A percentile compares a stretch with the other conserved stretches of the same genome.
phyloP scores from a whole-genome alignment of 2,888 invertebrate genomes.

The Lutraria lutraria region DNA sequence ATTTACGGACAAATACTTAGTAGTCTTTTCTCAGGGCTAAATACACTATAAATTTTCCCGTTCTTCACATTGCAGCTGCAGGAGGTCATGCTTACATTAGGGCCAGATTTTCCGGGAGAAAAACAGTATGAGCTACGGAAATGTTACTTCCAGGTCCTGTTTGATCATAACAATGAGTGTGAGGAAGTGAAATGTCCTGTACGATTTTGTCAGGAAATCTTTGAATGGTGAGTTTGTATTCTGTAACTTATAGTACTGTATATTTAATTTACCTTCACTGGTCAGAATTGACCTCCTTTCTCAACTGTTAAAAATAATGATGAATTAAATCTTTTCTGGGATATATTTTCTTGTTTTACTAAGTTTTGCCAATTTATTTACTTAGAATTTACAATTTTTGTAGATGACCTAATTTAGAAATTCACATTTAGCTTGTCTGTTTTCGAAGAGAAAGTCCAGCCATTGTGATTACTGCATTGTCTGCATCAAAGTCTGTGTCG shows the following conservation, averaged over 20 bases:
- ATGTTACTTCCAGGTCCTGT: slow-evolving; percentile 18
- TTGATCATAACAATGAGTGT: slow-evolving; percentile 33
- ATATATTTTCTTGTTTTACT: no score
- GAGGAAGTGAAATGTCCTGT: slow-evolving; percentile 55
- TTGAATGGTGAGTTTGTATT: slow-evolving; percentile 35
- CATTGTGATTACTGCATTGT: no score
- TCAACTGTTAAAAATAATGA: no score
- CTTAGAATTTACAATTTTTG: no score
- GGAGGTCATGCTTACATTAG: slow-evolving; percentile 9
- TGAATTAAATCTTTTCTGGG: no score
- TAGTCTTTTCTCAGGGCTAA: neutral
- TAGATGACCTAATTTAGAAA: no score
- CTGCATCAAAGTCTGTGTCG: no score
- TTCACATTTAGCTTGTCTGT: no score
- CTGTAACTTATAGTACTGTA: neutral
- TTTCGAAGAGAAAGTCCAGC: no score
- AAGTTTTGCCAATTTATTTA: no score
- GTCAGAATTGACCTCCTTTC: no score
- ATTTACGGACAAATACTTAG: neutral
- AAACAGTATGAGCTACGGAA: slow-evolving; percentile 16
- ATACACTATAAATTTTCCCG: neutral
- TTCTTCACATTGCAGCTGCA: slow-evolving; percentile 26
- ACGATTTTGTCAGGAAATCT: slow-evolving; percentile 36
- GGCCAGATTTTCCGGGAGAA: neutral
- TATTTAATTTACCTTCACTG: neutral